Percentiles rank a stretch among this genome's conserved stretches.
Conservation (phyloP, 1,140 invertebrate genomes). For the Orius insidiosus region DNA sequence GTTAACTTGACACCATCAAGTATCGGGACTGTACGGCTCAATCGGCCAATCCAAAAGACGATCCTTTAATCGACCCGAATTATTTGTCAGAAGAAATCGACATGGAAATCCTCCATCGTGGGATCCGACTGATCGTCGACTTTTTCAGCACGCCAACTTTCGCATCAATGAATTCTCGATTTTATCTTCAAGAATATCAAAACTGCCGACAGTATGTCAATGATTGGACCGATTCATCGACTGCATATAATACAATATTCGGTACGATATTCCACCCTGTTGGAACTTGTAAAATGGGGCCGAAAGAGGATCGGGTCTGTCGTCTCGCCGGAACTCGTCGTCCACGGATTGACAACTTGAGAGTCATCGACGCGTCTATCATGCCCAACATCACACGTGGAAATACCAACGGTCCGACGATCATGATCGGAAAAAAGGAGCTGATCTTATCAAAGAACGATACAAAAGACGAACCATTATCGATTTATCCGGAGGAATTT, state of each 20-base stretch:
- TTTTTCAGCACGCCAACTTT: background rate
- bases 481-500: too few relatives aligned
- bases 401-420: conserved; percentile 19
- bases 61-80: background rate
- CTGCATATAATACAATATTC: conserved; percentile 1
- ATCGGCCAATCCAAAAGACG: background rate
- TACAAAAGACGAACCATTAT: too few relatives aligned
- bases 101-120: background rate
- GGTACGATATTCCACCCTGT: background rate
- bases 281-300: conserved; percentile 14
- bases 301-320: conserved; percentile 20
- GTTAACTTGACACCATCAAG: background rate
- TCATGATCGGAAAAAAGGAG: conserved; percentile 24
- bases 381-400: conserved; percentile 18
- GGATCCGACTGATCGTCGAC: background rate
- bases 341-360: background rate
- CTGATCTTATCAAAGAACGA: conserved; percentile 20
- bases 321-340: conserved; percentile 22
- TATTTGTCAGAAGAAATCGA: background rate
- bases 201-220: background rate
- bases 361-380: conserved; percentile 8
- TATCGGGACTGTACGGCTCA: background rate
- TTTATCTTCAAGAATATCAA: background rate
- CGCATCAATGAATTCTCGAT: background rate
- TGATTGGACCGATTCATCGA: background rate